Conservation (phyloP, 1,140 invertebrate species). For the Trichonephila clavipes region DNA sequence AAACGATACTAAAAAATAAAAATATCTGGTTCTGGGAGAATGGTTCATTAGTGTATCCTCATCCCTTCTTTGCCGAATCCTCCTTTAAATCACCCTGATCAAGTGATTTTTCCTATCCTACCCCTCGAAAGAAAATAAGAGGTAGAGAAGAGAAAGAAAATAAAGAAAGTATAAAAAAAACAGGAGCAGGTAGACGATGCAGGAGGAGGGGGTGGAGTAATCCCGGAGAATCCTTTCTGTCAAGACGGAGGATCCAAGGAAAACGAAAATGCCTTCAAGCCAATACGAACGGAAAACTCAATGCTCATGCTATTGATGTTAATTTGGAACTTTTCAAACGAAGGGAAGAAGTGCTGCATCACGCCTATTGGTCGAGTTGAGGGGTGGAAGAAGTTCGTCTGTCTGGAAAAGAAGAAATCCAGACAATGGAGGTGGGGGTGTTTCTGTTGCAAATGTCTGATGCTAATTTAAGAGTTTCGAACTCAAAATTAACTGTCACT, state of each 20-base stretch:
- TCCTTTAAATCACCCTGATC: slow-evolving; percentile 29
- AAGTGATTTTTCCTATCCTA: slow-evolving; percentile 2
- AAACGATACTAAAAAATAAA: not conserved
- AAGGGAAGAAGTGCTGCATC: not conserved
- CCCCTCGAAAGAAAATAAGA: slow-evolving; percentile 6
- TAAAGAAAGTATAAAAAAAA: not conserved
- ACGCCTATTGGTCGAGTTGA: slow-evolving; percentile 7
- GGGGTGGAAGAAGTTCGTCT: not conserved
- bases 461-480: slow-evolving; percentile 27
- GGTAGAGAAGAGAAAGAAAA: not conserved
- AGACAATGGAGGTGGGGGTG: not conserved
- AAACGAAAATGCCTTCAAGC: not conserved
- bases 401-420: slow-evolving; percentile 12
- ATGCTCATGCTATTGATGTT: slow-evolving; percentile 27
- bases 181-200: not conserved
- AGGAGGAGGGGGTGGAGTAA: not conserved
- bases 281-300: slow-evolving; percentile 17
- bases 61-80: not conserved
- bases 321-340: slow-evolving; percentile 41
- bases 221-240: slow-evolving; percentile 7
- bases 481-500: slow-evolving; percentile 38
- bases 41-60: slow-evolving; percentile 16
- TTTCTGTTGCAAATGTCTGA: not conserved
- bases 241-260: not conserved
- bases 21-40: not conserved